A percentile compares a stretch with the other conserved stretches of the same genome.
Evolutionary conservation across 92 coral and sea anemone species (phyloP).

Genomic region (Zoanthus solanderi): DNA sequence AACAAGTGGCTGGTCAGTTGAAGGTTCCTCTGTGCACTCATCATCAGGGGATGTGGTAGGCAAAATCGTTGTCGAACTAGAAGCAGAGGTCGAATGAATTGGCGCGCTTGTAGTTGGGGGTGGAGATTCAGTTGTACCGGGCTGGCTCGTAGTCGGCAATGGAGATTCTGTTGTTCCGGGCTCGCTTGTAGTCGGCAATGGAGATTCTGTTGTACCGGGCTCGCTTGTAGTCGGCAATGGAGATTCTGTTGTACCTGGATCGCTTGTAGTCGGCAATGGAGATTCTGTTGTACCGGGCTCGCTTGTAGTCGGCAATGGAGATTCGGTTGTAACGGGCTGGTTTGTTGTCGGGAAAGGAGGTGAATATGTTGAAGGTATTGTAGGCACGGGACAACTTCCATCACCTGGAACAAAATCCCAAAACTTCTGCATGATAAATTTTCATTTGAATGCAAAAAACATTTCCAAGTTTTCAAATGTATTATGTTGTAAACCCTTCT

Average conservation of each 20-base stretch:
- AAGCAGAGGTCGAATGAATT: not conserved
- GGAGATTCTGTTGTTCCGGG: not conserved
- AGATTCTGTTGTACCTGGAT: not conserved
- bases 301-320: not conserved
- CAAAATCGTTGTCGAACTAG: not conserved
- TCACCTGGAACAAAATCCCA: not conserved
- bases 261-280: not conserved
- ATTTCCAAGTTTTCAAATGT: too few species aligned
- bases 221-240: not conserved
- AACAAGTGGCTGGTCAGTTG: slow-evolving; percentile 16
- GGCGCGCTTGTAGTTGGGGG: not conserved
- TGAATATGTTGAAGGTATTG: not conserved
- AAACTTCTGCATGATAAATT: too few species aligned
- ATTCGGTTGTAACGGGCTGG: not conserved
- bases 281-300: not conserved
- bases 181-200: not conserved
- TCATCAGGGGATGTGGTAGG: slow-evolving; percentile 32
- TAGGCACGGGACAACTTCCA: not conserved
- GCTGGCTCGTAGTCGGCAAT: not conserved
- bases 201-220: not conserved
- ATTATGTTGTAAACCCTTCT: not conserved
- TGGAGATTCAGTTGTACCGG: not conserved
- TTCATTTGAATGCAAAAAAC: too few species aligned
- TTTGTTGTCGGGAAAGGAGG: not conserved
- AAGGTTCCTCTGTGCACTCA: slow-evolving; percentile 23